Base-by-base conservation (phyloP, 2,113 vertebrate genomes). In the Carlito syrichta region DNA sequence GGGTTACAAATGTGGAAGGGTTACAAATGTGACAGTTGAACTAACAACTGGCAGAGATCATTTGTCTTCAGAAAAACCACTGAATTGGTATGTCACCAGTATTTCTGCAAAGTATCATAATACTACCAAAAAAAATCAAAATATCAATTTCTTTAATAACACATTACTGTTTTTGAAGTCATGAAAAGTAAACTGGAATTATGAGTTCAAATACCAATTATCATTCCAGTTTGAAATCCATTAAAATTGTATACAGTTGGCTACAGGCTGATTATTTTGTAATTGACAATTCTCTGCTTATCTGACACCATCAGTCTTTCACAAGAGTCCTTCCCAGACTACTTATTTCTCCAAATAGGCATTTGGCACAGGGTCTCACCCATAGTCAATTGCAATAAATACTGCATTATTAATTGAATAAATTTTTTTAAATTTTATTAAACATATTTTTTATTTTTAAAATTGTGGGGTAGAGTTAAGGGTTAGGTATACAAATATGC, bases 121-220 rank as follows among this genome's bases (percentile, higher is more conserved):
- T 76, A 62, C n/a, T 25, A 22, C 14, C 0, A 27, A 25, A 10
- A 20, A 50, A 60, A 91, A 58, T 73, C 32, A n/a, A 96, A 92
- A 85, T 88, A 63, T 5, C 38, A 84, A 62, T 48, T 77, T 90
- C 50, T 88, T n/a, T 66, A 85, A 86, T 81, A 86, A 69, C n/a
- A 81, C 17, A 16, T 25, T 81, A 38, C 77, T 89, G 58, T 56
- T 96, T 83, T 84, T 94, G 81, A 96, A 95, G 68, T 56, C 32
- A 79, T 12, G 3, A 40, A 94, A 95, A 78, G 78, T 82, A 52
- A 97, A 89, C 38, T 86, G 60, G 62, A 91, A 94, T 87, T 92
- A 92, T 30, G 35, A 95, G 17, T 71, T 89, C 60, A 96, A 96
- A 96, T 69, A 60, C 32, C 54, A 89, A 87, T 95, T 95, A 92